Conservation (phyloP, 2,888 invertebrate species). For the Lydus trimaculatus region DNA sequence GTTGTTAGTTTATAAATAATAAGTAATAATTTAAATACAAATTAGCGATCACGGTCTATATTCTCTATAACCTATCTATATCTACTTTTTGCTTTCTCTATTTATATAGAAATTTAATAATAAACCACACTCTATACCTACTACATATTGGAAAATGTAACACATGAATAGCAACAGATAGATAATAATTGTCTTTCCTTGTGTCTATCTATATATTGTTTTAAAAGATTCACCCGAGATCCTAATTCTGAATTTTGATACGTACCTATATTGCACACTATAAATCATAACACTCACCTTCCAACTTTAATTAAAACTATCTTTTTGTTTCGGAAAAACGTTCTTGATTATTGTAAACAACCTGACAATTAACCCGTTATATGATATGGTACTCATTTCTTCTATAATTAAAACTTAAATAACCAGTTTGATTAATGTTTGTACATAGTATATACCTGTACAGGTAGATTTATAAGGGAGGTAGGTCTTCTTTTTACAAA, state of each 20-base stretch:
- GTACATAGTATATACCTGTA: not conserved
- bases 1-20: not conserved
- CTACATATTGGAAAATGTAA: no score
- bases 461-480: not conserved
- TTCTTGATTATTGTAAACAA: not conserved
- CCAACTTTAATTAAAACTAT: not conserved
- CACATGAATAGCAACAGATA: no score
- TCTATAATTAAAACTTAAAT: not conserved
- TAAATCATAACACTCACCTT: not conserved
- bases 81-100: no score
- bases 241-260: no score
- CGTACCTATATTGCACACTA: no score
- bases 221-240: no score
- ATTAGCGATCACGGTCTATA: slow-evolving; percentile 40
- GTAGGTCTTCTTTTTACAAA: not conserved
- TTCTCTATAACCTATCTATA: no score
- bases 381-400: not conserved
- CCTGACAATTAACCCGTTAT: not conserved
- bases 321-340: not conserved
- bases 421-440: not conserved
- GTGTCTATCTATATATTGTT: no score
- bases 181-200: no score
- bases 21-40: slow-evolving; percentile 30
- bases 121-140: no score
- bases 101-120: no score